phyloP scores from a whole-genome alignment of 1,140 invertebrate genomes.

The Meloidogyne chitwoodi region DNA sequence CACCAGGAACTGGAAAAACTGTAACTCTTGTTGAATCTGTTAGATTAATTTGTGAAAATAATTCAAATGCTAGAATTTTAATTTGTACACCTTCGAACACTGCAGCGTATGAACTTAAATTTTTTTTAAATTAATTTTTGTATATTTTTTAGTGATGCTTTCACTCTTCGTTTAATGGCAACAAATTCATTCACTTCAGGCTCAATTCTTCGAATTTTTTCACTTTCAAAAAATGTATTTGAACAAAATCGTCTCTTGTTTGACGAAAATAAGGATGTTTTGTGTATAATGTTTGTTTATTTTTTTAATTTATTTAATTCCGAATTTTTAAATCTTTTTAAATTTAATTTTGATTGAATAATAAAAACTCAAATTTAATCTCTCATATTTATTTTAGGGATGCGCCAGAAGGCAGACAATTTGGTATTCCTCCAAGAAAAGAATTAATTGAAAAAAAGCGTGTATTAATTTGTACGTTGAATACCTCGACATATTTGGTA shows the following conservation, averaged over 20 bases:
- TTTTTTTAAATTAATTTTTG: background rate
- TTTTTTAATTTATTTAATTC: background rate
- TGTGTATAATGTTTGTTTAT: background rate
- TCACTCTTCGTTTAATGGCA: background rate
- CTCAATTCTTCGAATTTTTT: background rate
- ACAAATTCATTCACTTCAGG: background rate
- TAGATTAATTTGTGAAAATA: conserved; percentile 10
- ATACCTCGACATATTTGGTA: conserved; percentile 23
- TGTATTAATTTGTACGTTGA: conserved; percentile 34
- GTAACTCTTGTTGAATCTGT: conserved; percentile 23
- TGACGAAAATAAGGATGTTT: background rate
- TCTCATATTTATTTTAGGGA: background rate
- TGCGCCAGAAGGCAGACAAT: background rate
- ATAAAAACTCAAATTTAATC: no score
- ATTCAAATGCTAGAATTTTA: conserved; percentile 6
- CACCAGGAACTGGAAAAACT: conserved; percentile 28
- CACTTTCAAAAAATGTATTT: background rate
- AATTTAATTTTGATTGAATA: no score
- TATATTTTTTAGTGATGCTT: background rate
- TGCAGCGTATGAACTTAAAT: conserved; percentile 13
- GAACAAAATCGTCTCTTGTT: background rate
- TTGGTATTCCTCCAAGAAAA: conserved; percentile 19
- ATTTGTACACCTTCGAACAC: conserved; percentile 31
- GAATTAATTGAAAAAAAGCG: conserved; percentile 11
- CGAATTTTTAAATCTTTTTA: no score